phyloP scores from a whole-genome alignment of 92 coral and sea anemone species.

The Desmophyllum pertusum region DNA sequence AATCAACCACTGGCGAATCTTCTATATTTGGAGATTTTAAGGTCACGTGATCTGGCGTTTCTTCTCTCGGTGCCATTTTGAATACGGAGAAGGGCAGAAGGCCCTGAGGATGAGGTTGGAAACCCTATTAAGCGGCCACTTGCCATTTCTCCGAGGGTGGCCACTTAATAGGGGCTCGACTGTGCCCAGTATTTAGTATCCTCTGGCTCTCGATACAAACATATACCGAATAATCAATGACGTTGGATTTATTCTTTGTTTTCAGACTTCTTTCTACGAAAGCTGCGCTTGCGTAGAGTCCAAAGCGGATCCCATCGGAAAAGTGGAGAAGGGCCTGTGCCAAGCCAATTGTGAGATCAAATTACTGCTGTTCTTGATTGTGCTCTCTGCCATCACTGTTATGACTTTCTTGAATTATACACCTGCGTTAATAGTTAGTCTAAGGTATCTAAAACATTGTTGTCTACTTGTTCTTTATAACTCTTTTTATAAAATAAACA shows the following conservation, averaged over 20 bases:
- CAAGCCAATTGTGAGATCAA: conserved; percentile 59
- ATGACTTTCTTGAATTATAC: conserved; percentile 67
- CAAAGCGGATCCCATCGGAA: not conserved
- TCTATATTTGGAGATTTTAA: no score
- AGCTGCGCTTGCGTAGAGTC: conserved; percentile 15
- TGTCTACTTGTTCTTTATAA: not conserved
- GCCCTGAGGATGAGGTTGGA: no score
- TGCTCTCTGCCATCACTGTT: conserved; percentile 49
- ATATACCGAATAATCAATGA: no score
- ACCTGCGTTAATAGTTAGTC: conserved; percentile 65
- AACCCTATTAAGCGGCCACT: no score
- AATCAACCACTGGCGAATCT: no score
- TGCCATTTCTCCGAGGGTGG: no score
- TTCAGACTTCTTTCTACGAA: conserved; percentile 21
- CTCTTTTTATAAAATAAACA: no score
- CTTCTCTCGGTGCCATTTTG: no score
- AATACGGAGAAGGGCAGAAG: no score
- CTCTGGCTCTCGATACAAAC: not conserved
- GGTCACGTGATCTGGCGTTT: no score
- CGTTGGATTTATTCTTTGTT: not conserved
- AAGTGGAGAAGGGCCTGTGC: conserved; percentile 62
- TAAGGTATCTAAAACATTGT: conserved; percentile 53
- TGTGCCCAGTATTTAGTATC: no score
- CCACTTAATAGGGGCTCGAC: no score
- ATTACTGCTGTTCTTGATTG: conserved; percentile 46